A percentile compares a stretch with the other conserved stretches of the same genome.
These are phyloP conservation scores for Darevskia mixta DNA, from an alignment of 2,797 vertebrate species.

Conservation along the genomic window DNA sequence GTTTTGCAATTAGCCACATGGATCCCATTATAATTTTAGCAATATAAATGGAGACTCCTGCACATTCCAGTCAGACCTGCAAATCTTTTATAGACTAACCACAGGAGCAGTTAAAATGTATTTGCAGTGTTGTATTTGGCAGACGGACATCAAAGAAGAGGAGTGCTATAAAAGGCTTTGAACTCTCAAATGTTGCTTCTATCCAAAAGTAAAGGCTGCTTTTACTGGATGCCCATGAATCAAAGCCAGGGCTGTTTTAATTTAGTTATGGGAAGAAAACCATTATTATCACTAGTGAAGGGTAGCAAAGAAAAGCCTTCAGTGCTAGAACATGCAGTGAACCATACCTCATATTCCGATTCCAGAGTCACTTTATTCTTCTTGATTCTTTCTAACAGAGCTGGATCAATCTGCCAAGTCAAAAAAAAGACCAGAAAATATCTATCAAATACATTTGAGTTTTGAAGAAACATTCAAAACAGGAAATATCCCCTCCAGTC, in stretches of 20 bases:
- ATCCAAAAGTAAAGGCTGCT: constrained; percentile 48
- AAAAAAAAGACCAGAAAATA: constrained; percentile 47
- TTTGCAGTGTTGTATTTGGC: constrained; percentile 48
- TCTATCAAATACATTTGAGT: neutral
- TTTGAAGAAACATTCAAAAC: neutral
- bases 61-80: neutral
- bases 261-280: constrained; percentile 68
- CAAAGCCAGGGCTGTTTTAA: constrained; percentile 72
- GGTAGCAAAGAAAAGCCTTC: constrained; percentile 61
- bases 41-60: neutral
- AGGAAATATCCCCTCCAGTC: neutral
- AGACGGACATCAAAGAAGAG: constrained; percentile 58
- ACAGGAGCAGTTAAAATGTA: constrained; percentile 38
- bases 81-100: constrained; percentile 50
- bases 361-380: constrained; percentile 84
- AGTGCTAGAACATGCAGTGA: constrained; percentile 53
- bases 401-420: constrained; percentile 88
- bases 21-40: constrained; percentile 22
- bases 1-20: constrained; percentile 36
- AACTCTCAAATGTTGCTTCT: constrained; percentile 39
- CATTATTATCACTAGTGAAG: constrained; percentile 50
- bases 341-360: constrained; percentile 90
- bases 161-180: constrained; percentile 56
- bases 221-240: constrained; percentile 61
- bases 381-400: constrained; percentile 87